Base-by-base conservation (phyloP, 92 coral and sea anemone genomes). In the Parazoanthus darwini region DNA sequence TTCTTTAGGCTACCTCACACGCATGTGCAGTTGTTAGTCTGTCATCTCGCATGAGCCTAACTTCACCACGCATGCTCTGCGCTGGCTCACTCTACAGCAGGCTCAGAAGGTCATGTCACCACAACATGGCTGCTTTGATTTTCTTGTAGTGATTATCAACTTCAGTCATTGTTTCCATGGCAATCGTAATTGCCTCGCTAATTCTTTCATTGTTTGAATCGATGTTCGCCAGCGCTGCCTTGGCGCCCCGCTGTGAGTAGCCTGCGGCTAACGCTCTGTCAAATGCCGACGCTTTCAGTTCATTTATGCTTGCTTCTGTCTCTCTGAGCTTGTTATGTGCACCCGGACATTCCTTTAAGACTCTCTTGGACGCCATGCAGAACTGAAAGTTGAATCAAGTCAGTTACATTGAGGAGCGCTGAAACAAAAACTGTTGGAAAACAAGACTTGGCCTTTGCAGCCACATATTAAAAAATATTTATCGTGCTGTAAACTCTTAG, bases 41-140 rank as follows among this genome's bases (percentile, higher is more conserved):
- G 66, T 1, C 66, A 58, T 58, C 66, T 58, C 20, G 66, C 66
- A 58, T 20, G 65, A 58, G 65, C 18, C 65, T 15, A 58, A 58
- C 22, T 77, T 42, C 26, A 77, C 56, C 70, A 33, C 23, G 42
- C 71, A 54, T 33, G 71, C 54, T 80, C 26, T 56, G 58, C 48
- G 71, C 50, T 35, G 73, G 39, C 72, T 35, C 5, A 9, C 13
- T 48, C 36, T 56, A 14, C 33, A 56, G 50, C 70, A 54, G 14
- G 71, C 18, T 58, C 71, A 20, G 20, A 80, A 33, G 8, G 63
- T 20, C 26, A 38, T 4, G 74, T 85, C 88, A 94, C 98, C 99
- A 96, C 14, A 95, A 88, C 96, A 96, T 94, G 4, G 99, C 99
- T n/a, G 99, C 99, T 87, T 96, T 96, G 71, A 96, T 95, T 87